These are phyloP conservation scores for Dilophus febrilis DNA, from an alignment of 2,888 invertebrate genomes.

Conservation along the genomic window DNA sequence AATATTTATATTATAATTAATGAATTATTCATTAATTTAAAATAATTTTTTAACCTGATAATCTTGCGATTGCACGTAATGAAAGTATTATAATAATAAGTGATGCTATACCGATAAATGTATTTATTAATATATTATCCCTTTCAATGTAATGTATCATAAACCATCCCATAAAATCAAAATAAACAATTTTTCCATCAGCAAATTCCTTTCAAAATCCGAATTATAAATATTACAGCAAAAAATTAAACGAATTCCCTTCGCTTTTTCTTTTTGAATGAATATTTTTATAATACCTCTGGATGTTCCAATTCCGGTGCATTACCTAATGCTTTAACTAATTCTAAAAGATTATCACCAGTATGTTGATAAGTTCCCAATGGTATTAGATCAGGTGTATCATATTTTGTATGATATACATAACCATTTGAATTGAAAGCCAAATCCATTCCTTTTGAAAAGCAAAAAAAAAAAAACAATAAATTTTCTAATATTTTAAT, in stretches of 20 bases:
- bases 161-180: constrained; percentile 21
- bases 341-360: constrained; percentile 48
- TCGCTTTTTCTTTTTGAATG: too few species aligned
- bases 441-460: constrained; percentile 46
- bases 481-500: neutral
- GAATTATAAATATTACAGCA: too few species aligned
- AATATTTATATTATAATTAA: too few species aligned
- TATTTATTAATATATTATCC: constrained; percentile 16
- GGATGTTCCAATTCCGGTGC: constrained; percentile 23
- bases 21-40: neutral
- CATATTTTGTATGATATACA: constrained; percentile 61
- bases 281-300: constrained; percentile 22
- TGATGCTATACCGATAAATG: neutral
- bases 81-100: neutral
- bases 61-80: neutral
- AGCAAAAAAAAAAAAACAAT: neutral
- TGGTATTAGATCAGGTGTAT: constrained; percentile 41
- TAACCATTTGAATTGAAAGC: constrained; percentile 60
- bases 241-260: too few species aligned
- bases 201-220: neutral
- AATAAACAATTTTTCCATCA: neutral
- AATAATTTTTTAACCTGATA: neutral
- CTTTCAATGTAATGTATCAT: constrained; percentile 38
- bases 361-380: constrained; percentile 56
- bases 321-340: constrained; percentile 34